Evolutionary conservation across 2,888 invertebrate species (phyloP), one percentile per base, ranked within the genome.

Genomic region (Drosophila longiperda): DNA sequence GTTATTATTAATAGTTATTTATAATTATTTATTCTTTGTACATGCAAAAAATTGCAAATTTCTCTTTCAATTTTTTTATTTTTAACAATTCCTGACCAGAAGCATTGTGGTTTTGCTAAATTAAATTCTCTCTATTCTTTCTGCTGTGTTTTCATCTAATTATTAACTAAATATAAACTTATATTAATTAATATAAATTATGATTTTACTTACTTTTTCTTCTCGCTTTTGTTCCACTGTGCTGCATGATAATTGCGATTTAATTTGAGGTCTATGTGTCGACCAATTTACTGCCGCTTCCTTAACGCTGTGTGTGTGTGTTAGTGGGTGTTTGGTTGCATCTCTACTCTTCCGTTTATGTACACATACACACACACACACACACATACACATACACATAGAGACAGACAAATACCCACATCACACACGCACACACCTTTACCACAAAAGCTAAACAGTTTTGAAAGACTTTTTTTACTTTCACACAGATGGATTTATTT

Each of bases 241-340:
- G 73, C 80, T 9, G 23, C 48, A 38, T 61, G 55, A 57, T 71
- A 71, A 66, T 60, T 52, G 36, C 45, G 49, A 66, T 66, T 75
- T 53, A 63, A 45, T 66, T 75, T 57, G 57, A 61, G 53, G 53
- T 50, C 26, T 66, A 38, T 74, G 58, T 64, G 53, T 60, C 49
- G 61, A 79, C 62, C 79, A 78, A 78, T 78, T 79, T 75, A 79
- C 42, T 67, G 74, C 54, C 38, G 58, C 29, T 45, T 49, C 29
- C 33, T 20, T 26, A 48, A 57, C 20, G n/a, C 12, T 12, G 34
- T 53, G 33, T 26, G 32, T 63, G 20, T 36, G 23, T 57, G 9
- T 57, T n/a, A n/a, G n/a, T n/a, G n/a, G n/a, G 17, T 54, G 33
- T 54, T 4, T 38, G 36, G 34, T 23, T 68, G 15, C n/a, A 38